A percentile compares a stretch with the other conserved stretches of the same genome.
phyloP scores from a whole-genome alignment of 2,888 invertebrate genomes.

The Gryllus longicercus region DNA sequence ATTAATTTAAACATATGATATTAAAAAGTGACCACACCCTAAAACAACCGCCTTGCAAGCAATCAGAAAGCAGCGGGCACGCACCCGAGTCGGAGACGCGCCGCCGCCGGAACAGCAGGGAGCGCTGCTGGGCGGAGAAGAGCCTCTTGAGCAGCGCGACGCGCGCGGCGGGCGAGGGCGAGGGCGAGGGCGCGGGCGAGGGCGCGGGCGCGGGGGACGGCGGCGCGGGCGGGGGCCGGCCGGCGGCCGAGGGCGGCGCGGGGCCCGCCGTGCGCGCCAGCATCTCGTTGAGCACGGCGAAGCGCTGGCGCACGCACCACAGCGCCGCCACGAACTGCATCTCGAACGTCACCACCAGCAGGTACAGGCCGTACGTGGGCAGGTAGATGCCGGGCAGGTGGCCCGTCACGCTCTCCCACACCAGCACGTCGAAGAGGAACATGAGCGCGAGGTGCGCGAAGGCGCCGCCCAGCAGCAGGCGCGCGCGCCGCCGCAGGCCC shows the following conservation, averaged over 20 bases:
- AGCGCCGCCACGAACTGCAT: slow-evolving; percentile 59
- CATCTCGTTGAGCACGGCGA: slow-evolving; percentile 54
- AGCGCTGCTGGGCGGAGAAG: not conserved
- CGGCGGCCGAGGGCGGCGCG: not conserved
- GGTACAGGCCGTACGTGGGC: slow-evolving; percentile 58
- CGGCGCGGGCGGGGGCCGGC: too few relatives aligned
- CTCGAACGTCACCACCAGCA: slow-evolving; percentile 56
- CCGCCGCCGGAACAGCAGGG: not conserved
- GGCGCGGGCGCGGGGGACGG: too few relatives aligned
- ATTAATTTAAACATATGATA: too few relatives aligned
- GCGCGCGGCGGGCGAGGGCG: not conserved
- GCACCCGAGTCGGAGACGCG: not conserved
- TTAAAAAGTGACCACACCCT: too few relatives aligned
- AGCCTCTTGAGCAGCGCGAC: not conserved
- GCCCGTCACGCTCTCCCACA: slow-evolving; percentile 36
- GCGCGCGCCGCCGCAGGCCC: not conserved
- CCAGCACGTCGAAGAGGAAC: slow-evolving; percentile 42
- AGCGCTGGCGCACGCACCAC: slow-evolving; percentile 56
- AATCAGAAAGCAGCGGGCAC: not conserved
- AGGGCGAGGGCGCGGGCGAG: too few relatives aligned
- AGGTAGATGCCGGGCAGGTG: slow-evolving; percentile 52
- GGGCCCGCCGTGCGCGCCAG: slow-evolving; percentile 48
- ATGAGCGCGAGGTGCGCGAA: slow-evolving; percentile 30
- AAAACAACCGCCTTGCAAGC: too few relatives aligned
- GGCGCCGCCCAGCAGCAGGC: not conserved